phyloP scores from a whole-genome alignment of 2,888 invertebrate genomes.

The Ophion ellenae region DNA sequence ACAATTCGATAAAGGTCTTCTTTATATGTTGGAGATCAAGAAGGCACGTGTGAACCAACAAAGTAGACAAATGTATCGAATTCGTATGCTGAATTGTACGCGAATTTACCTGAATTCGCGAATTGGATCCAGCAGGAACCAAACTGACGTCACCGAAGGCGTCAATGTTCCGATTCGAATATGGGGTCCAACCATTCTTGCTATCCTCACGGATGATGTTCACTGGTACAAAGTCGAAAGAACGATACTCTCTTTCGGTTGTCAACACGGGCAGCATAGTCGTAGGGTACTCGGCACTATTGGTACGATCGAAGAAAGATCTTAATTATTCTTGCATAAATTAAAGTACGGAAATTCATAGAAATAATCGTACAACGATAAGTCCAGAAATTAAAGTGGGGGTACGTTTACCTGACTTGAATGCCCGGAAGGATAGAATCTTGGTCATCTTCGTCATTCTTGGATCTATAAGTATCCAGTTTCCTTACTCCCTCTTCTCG shows the following conservation, averaged over 20 bases:
- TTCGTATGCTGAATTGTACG: background rate
- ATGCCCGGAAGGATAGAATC: slow-evolving; percentile 79
- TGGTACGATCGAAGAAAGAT: slow-evolving; percentile 15
- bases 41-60: slow-evolving; percentile 30
- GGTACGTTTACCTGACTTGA: slow-evolving; percentile 73
- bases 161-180: slow-evolving; percentile 77
- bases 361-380: background rate
- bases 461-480: slow-evolving; percentile 71
- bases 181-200: slow-evolving; percentile 76
- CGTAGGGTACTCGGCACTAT: slow-evolving; percentile 80
- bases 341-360: background rate
- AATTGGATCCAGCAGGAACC: slow-evolving; percentile 81
- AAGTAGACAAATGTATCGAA: background rate
- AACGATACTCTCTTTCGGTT: slow-evolving; percentile 76
- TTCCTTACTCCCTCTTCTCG: slow-evolving; percentile 76
- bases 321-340: slow-evolving; percentile 8
- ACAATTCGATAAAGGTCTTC: slow-evolving; percentile 84
- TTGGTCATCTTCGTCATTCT: slow-evolving; percentile 67
- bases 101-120: slow-evolving; percentile 79
- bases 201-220: slow-evolving; percentile 81
- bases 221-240: slow-evolving; percentile 81
- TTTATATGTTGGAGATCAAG: slow-evolving; percentile 29
- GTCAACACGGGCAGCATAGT: slow-evolving; percentile 81
- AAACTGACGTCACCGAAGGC: slow-evolving; percentile 80
- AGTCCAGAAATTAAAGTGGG: background rate